Percentiles rank a stretch among this genome's conserved stretches.
phyloP scores from a whole-genome alignment of 1,140 invertebrate genomes.

The silkworm (Bombyx mori) region ASM3026992v2 NC_085112.1:279001-279500 shows the following conservation, averaged over 20 bases:
- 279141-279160: conserved; percentile 36
- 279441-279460: conserved; percentile 61
- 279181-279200: conserved; percentile 32
- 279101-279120: conserved; percentile 60
- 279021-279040: not conserved
- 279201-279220: conserved; percentile 62
- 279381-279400: not conserved
- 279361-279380: not conserved
- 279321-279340: conserved; percentile 41
- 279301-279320: conserved; percentile 27
- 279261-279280: conserved; percentile 53
- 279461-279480: conserved; percentile 54
- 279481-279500: conserved; percentile 52
- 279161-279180: conserved; percentile 22
- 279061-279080: conserved; percentile 36
- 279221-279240: conserved; percentile 30
- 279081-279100: conserved; percentile 23
- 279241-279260: conserved; percentile 40
- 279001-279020: not conserved
- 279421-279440: conserved; percentile 49
- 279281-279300: conserved; percentile 43
- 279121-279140: conserved; percentile 22
- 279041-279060: conserved; percentile 57
- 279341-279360: conserved; percentile 3
- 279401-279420: conserved; percentile 4